Conservation (phyloP, 2,797 vertebrate genomes). For the Hozukius guyotensis region DNA sequence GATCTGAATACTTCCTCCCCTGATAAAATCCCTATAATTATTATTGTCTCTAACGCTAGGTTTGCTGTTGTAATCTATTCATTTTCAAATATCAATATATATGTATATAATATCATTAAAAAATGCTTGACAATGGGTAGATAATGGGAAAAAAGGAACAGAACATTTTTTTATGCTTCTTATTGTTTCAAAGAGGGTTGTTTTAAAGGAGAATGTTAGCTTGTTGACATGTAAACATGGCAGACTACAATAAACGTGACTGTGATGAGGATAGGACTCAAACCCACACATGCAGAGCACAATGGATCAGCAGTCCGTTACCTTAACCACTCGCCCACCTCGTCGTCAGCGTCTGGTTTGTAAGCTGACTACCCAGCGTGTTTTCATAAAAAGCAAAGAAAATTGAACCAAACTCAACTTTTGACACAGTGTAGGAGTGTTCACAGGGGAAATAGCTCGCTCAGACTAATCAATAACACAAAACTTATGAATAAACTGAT, state of each 20-base stretch:
- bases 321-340: background rate
- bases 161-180: background rate
- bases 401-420: background rate
- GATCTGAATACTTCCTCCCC: background rate
- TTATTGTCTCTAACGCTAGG: background rate
- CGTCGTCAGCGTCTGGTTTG: background rate
- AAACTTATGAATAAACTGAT: background rate
- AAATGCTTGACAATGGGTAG: background rate
- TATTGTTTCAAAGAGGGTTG: background rate
- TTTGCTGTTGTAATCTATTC: background rate
- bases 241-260: background rate
- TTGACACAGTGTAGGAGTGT: background rate
- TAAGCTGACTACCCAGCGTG: background rate
- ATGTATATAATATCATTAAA: background rate
- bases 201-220: background rate
- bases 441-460: background rate
- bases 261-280: background rate
- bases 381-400: background rate
- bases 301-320: background rate
- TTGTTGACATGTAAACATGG: background rate
- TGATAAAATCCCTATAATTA: background rate
- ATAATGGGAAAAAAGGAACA: background rate
- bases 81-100: background rate
- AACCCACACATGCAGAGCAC: background rate
- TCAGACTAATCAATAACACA: background rate